Base-by-base conservation (phyloP, 2,113 vertebrate species). In the Pithys albifrons region DNA sequence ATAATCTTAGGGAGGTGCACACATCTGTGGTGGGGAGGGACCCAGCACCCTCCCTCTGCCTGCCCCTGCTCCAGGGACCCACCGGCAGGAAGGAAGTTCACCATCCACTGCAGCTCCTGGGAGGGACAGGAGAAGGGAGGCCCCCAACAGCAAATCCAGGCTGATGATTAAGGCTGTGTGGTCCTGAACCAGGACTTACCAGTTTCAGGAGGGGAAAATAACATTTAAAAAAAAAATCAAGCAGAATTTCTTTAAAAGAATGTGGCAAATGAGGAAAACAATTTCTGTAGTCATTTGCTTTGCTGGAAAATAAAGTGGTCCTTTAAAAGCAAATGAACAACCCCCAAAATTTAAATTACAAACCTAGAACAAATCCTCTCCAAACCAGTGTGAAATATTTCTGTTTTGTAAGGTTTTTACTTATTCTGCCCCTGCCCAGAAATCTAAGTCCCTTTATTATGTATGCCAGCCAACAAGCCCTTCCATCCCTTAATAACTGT, bases 401-500 rank as follows among this genome's bases (percentile, higher is more conserved):
- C 19, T 79, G 22, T 5, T 83, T n/a, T 43, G 18, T 39, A 25
- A 88, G 73, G 46, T 43, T 89, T 91, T 91, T 0, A 1, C 27
- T 94, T 55, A 28, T 41, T 41, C 23, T 49, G 25, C 27, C 51
- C 14, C 67, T 37, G 14, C 49, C 94, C 48, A 85, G 74, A 93
- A 64, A 94, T n/a, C 25, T 33, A 25, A 73, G n/a, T 54, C 67
- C 69, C 51, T 93, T 79, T 93, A 95, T 92, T 94, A 91, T 80
- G 88, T 14, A 93, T 90, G 91, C 93, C 81, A 96, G 57, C 72
- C 88, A 82, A 35, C 64, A 17, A 94, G 81, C 70, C 62, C 78
- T 71, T 93, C 94, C 90, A 89, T 96, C 95, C 88, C 74, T 91
- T 95, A 91, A 91, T 94, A 92, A 91, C 78, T 83, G 90, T 95